A percentile compares a stretch with the other conserved stretches of the same genome.
phyloP scores from a whole-genome alignment of 2,888 invertebrate genomes.

The Cheilosia vernalis region DNA sequence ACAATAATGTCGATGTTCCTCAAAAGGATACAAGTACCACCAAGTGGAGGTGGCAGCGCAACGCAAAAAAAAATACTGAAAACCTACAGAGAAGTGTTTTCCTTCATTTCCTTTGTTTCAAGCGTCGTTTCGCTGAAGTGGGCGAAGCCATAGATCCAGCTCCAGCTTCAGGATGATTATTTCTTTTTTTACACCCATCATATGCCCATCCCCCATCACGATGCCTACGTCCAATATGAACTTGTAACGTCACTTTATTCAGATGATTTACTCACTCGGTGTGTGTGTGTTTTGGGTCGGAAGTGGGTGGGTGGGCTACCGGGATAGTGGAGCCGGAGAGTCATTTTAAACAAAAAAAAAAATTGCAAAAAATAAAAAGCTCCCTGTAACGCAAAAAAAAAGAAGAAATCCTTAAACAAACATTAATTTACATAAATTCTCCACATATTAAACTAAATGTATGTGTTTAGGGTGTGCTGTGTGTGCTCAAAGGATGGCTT shows the following conservation, averaged over 20 bases:
- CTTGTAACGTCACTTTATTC: slow-evolving; percentile 73
- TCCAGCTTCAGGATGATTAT: slow-evolving; percentile 56
- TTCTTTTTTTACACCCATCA: slow-evolving; percentile 25
- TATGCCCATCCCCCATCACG: slow-evolving; percentile 45
- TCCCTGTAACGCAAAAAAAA: slow-evolving; percentile 39
- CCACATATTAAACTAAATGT: slow-evolving; percentile 76
- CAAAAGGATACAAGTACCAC: slow-evolving; percentile 64
- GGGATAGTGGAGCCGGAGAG: slow-evolving; percentile 67
- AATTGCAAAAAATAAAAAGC: slow-evolving; percentile 65
- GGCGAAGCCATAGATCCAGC: slow-evolving; percentile 55
- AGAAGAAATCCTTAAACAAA: slow-evolving; percentile 82
- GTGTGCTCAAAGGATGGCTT: slow-evolving; percentile 69
- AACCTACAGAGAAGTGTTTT: slow-evolving; percentile 61
- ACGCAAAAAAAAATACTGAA: slow-evolving; percentile 8
- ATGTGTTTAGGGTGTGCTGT: slow-evolving; percentile 65
- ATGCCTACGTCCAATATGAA: slow-evolving; percentile 72
- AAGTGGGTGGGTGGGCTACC: slow-evolving; percentile 53
- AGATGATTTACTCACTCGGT: slow-evolving; percentile 72
- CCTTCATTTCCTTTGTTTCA: slow-evolving; percentile 74
- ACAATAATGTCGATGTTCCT: slow-evolving; percentile 51
- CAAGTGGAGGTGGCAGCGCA: slow-evolving; percentile 11
- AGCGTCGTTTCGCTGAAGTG: slow-evolving; percentile 55
- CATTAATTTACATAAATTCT: slow-evolving; percentile 83
- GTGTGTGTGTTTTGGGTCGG: slow-evolving; percentile 50
- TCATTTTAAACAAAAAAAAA: slow-evolving; percentile 57